Percentiles rank a stretch among this genome's conserved stretches.
Evolutionary conservation across 2,797 vertebrate genomes (phyloP).

Genomic region (Acipenser ruthenus): DNA sequence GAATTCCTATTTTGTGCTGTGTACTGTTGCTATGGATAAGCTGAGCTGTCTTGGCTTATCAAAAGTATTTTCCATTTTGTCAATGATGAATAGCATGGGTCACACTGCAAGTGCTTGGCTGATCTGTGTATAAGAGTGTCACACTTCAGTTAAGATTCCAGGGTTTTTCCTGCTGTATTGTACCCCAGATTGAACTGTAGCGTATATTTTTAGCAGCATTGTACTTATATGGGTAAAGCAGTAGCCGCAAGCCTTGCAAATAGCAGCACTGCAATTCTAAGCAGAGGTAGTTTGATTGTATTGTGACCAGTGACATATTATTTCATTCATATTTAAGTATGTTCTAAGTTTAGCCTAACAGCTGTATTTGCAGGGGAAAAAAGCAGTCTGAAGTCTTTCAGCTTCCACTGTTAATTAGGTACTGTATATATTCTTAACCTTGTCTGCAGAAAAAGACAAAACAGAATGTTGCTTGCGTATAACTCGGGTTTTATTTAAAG

Average conservation of each 20-base stretch:
- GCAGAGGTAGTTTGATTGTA: not conserved
- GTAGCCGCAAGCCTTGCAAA: not conserved
- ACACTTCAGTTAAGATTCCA: conserved; percentile 27
- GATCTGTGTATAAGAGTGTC: conserved; percentile 32
- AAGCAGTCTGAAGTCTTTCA: too few relatives aligned
- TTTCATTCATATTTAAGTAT: not conserved
- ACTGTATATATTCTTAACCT: too few relatives aligned
- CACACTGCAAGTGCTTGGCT: conserved; percentile 43
- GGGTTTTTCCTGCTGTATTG: not conserved
- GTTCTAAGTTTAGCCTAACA: not conserved
- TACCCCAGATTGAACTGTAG: not conserved
- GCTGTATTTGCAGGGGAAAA: too few relatives aligned
- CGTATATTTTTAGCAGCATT: conserved; percentile 1
- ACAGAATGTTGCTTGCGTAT: too few relatives aligned
- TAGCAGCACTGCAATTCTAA: not conserved
- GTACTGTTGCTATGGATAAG: conserved; percentile 27
- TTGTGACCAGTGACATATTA: not conserved
- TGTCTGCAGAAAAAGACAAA: too few relatives aligned
- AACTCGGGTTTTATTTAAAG: too few relatives aligned
- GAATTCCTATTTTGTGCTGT: conserved; percentile 9
- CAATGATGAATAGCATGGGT: conserved; percentile 48
- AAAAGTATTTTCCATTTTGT: conserved; percentile 56
- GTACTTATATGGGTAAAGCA: not conserved
- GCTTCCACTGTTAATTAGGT: too few relatives aligned
- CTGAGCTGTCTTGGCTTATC: conserved; percentile 53